A percentile compares a stretch with the other conserved stretches of the same genome.
phyloP scores from a whole-genome alignment of 2,888 invertebrate species.

The Rambutsinella grinnellia region DNA sequence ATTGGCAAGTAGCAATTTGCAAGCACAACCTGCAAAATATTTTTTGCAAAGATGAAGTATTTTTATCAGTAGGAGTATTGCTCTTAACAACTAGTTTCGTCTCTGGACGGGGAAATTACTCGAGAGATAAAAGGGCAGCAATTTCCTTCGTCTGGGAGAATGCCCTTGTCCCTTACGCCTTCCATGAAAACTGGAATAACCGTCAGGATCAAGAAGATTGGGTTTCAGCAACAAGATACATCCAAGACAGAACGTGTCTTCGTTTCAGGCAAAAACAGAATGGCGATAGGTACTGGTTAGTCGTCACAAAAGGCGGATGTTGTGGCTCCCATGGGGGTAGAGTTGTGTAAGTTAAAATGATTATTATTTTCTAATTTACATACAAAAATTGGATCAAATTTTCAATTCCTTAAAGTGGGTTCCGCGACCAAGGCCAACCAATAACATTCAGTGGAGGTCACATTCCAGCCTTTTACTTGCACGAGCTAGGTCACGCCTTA shows the following conservation, averaged over 20 bases:
- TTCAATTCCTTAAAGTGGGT: not conserved
- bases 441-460: not conserved
- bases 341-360: not conserved
- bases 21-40: no score
- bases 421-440: not conserved
- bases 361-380: not conserved
- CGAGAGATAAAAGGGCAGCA: not conserved
- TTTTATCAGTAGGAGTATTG: no score
- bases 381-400: not conserved
- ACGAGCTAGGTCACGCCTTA: slow-evolving; percentile 1
- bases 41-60: no score
- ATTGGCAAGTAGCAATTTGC: no score
- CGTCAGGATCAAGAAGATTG: not conserved
- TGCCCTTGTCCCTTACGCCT: slow-evolving; percentile 1
- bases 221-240: slow-evolving; percentile 5
- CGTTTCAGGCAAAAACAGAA: not conserved
- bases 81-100: no score
- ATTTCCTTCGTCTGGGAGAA: slow-evolving; percentile 16
- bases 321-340: slow-evolving; percentile 13
- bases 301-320: slow-evolving; percentile 1
- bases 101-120: no score
- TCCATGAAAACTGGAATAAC: not conserved
- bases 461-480: not conserved
- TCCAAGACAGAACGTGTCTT: slow-evolving; percentile 3
- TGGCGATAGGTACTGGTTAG: slow-evolving; percentile 1